Percentiles rank a stretch among this genome's conserved stretches.
phyloP scores from a whole-genome alignment of 1,140 invertebrate species.

The Lysiphlebus fabarum region DNA sequence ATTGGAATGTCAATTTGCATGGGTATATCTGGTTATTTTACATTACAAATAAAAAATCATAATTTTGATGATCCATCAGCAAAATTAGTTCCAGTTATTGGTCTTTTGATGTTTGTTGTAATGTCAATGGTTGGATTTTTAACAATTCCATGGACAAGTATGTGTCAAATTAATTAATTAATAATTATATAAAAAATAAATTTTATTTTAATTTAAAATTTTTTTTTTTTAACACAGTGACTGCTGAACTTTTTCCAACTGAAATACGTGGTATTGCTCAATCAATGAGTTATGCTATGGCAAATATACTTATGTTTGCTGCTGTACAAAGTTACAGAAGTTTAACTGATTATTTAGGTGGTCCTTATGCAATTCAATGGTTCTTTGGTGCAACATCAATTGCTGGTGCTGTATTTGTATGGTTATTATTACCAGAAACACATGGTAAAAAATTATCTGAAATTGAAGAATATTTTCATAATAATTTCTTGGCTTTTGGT shows the following conservation, averaged over 20 bases:
- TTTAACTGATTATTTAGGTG: conserved; percentile 52
- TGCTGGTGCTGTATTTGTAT: conserved; percentile 59
- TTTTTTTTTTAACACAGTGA: conserved; percentile 43
- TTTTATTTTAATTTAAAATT: no score
- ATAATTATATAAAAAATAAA: no score
- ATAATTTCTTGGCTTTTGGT: conserved; percentile 44
- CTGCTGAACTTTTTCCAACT: conserved; percentile 60
- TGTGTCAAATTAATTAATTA: no score
- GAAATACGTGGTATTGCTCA: conserved; percentile 61
- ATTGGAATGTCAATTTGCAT: conserved; percentile 58
- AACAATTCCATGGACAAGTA: conserved; percentile 59
- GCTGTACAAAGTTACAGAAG: conserved; percentile 55
- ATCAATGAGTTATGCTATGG: conserved; percentile 55
- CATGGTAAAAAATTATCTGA: conserved; percentile 67
- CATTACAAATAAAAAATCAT: conserved; percentile 46
- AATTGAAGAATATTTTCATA: conserved; percentile 63
- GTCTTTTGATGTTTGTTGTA: conserved; percentile 57
- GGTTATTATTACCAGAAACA: conserved; percentile 68
- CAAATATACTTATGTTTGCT: conserved; percentile 58
- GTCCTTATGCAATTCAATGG: conserved; percentile 63
- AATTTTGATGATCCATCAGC: conserved; percentile 25
- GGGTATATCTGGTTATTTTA: conserved; percentile 56
- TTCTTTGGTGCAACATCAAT: conserved; percentile 67
- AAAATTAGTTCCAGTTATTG: conserved; percentile 49
- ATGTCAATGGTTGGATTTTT: conserved; percentile 60